These are phyloP conservation scores for Pandemis cinnamomeana DNA, from an alignment of 2,888 invertebrate genomes.

Conservation along the genomic window DNA sequence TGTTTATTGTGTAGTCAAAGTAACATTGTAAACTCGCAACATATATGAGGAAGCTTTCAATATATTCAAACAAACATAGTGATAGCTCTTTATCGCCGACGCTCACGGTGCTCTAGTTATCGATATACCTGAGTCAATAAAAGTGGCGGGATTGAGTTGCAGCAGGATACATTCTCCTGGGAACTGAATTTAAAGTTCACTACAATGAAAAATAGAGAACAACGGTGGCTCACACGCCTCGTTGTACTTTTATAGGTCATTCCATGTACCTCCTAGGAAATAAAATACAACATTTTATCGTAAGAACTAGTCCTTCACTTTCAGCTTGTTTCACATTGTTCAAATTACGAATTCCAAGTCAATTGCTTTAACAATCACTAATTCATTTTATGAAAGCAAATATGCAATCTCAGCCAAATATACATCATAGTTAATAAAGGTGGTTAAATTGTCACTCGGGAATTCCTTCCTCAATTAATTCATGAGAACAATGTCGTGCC, in stretches of 20 bases:
- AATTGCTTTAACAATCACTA: neutral
- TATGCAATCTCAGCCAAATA: neutral
- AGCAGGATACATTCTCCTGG: conserved; percentile 37
- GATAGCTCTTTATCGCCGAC: neutral
- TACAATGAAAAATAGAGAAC: conserved; percentile 36
- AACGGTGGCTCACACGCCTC: conserved; percentile 16
- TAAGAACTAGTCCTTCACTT: neutral
- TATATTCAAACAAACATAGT: conserved; percentile 13
- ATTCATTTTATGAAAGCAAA: neutral
- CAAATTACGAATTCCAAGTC: neutral
- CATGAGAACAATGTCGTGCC: conserved; percentile 5
- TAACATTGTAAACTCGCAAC: neutral
- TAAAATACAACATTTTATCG: conserved; percentile 5
- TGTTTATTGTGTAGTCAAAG: neutral
- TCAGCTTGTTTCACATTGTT: conserved; percentile 2
- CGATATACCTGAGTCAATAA: conserved; percentile 41
- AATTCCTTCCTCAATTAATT: neutral
- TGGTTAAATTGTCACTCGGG: neutral
- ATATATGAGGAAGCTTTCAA: neutral
- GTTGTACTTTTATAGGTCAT: conserved; percentile 5
- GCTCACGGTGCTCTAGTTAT: conserved; percentile 24
- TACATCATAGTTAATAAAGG: conserved; percentile 2
- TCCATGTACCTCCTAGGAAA: neutral
- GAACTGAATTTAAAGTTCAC: conserved; percentile 40
- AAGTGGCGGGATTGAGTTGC: conserved; percentile 41